A percentile compares a stretch with the other conserved stretches of the same genome.
phyloP scores from a whole-genome alignment of 2,113 vertebrate genomes.

The Rhizomys pruinosus region DNA sequence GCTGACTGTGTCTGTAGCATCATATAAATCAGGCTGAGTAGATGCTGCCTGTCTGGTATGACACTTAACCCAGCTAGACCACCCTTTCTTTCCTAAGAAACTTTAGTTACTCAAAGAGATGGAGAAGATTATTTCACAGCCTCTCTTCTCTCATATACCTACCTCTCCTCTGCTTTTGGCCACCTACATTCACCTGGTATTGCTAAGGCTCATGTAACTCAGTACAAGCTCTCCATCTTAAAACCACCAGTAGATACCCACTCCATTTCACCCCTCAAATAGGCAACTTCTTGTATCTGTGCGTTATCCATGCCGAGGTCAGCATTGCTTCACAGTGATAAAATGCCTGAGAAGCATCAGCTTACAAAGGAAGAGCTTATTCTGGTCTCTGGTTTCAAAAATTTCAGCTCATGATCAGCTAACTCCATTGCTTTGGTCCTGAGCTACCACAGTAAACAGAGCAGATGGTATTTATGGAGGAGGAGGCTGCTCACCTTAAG shows the following conservation, averaged over 20 bases:
- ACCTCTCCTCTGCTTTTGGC: too few relatives aligned
- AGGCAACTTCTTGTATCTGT: too few relatives aligned
- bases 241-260: accelerated
- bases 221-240: too few relatives aligned
- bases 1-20: too few relatives aligned
- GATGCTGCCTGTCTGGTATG: too few relatives aligned
- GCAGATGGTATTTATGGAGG: background rate
- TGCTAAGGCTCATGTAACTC: too few relatives aligned
- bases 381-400: background rate
- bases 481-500: too few relatives aligned
- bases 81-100: background rate
- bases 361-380: background rate
- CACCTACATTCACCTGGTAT: background rate
- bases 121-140: too few relatives aligned
- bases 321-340: background rate
- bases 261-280: background rate
- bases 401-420: background rate
- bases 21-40: too few relatives aligned
- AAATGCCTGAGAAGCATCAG: background rate
- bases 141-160: background rate
- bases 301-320: background rate
- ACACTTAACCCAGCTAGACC: background rate
- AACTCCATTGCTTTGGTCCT: background rate
- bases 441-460: background rate
- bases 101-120: background rate